These are phyloP conservation scores for Tiliacea citrago DNA, from an alignment of 2,888 invertebrate species.

Conservation along the genomic window DNA sequence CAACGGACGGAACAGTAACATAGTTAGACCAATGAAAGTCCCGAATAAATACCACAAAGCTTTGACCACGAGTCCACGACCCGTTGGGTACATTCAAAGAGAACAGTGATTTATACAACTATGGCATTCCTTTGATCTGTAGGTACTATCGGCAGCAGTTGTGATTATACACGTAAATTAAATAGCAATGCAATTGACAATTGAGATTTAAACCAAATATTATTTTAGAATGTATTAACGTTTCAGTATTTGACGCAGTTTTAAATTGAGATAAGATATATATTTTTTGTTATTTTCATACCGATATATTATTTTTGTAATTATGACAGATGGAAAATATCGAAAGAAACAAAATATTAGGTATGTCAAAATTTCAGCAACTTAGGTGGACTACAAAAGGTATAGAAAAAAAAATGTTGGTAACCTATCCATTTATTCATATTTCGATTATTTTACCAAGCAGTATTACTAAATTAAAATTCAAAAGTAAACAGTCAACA, in stretches of 20 bases:
- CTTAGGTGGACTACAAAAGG: neutral
- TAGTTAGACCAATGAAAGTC: conserved; percentile 46
- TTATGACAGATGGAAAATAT: neutral
- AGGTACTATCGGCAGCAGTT: conserved; percentile 1
- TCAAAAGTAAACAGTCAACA: neutral
- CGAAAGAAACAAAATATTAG: neutral
- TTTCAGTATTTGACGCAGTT: neutral
- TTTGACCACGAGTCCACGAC: conserved; percentile 55
- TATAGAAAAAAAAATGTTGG: neutral
- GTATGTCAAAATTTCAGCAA: neutral
- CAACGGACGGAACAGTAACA: conserved; percentile 22
- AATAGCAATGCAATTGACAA: neutral
- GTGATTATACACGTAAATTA: conserved; percentile 16
- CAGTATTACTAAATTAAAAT: neutral
- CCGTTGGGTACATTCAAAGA: conserved; percentile 50
- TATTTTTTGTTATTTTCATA: neutral
- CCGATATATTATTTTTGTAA: neutral
- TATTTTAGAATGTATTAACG: neutral
- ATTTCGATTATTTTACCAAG: neutral
- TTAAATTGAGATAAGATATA: neutral
- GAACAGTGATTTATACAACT: conserved; percentile 57
- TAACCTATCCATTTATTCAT: no score
- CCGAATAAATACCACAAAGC: conserved; percentile 63
- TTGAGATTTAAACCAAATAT: neutral
- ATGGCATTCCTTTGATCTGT: conserved; percentile 27